Evolutionary conservation across 2,888 invertebrate species (phyloP), one percentile per base, ranked within the genome.

Genomic region (Lissocephala sabroskyi): DNA sequence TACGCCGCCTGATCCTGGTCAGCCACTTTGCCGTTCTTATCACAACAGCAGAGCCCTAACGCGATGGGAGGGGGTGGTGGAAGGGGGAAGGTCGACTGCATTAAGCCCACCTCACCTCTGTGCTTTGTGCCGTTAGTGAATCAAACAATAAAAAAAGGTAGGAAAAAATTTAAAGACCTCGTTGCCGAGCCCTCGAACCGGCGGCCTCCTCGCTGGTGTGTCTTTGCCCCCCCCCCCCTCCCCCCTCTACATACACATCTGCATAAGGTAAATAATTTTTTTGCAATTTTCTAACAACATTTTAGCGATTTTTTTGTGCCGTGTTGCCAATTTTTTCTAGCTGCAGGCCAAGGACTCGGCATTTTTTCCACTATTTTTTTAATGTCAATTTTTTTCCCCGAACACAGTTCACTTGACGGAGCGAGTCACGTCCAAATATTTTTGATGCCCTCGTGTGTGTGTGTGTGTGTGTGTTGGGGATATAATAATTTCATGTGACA

Each of bases 401-500:
- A n/a, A n/a, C n/a, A 49, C 47, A 49, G 36, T 30, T 33, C 51
- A 49, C 60, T 65, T 60, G 59, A 48, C 44, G 28, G 19, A 39
- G 13, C 13, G n/a, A n/a, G n/a, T 17, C 73, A 70, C 68, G 76
- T 70, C 58, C 49, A 40, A 68, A 75, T 76, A 75, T 65, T 52
- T 68, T 65, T 53, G 52, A 65, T 73, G 68, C 63, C 73, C 59
- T 52, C 39, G 52, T 45, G 33, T 49, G 14, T 35, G 14, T 3
- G 5, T 35, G 35, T 35, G 35, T 35, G 37, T 49, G 33, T 14
- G 43, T 28, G 40, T 46, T 45, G 45, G 53, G 63, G 65, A 74
- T 71, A 74, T 77, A 74, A 74, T 77, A 77, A 77, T 74, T 74
- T 74, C 59, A 77, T 77, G 66, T 71, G 73, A 77, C 71, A 44